phyloP scores from a whole-genome alignment of 2,113 vertebrate species.

The Barnardius zonarius region DNA sequence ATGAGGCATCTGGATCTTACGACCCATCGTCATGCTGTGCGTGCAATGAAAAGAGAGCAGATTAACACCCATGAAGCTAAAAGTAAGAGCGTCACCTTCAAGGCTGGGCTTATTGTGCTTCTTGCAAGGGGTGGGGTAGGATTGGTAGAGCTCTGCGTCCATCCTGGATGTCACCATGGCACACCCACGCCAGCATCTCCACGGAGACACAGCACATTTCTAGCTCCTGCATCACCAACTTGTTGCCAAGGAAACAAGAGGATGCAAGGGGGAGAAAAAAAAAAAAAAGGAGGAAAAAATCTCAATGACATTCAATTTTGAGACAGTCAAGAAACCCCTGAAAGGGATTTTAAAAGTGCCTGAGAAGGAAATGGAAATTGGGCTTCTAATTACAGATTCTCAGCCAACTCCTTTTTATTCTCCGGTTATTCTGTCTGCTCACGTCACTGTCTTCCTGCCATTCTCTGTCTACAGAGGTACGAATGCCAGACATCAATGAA shows the following conservation, averaged over 20 bases:
- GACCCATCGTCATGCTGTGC: constrained; percentile 3
- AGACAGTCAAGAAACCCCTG: constrained; percentile 76
- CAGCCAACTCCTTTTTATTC: constrained; percentile 67
- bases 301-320: constrained; percentile 79
- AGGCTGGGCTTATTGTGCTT: background rate
- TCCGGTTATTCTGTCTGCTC: constrained; percentile 65
- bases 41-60: constrained; percentile 22
- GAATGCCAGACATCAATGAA: constrained; percentile 46
- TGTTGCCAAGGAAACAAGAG: constrained; percentile 82
- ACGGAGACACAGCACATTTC: constrained; percentile 75
- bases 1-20: constrained; percentile 11
- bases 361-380: constrained; percentile 73
- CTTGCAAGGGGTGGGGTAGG: constrained; percentile 28
- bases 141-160: constrained; percentile 56
- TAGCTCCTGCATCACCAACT: constrained; percentile 77
- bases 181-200: constrained; percentile 76
- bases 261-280: constrained; percentile 34
- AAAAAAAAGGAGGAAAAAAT: background rate
- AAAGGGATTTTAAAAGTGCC: constrained; percentile 72
- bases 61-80: constrained; percentile 45
- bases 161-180: constrained; percentile 61
- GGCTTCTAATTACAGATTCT: constrained; percentile 77
- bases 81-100: constrained; percentile 43
- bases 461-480: constrained; percentile 64
- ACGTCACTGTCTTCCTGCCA: constrained; percentile 65